Base-by-base conservation (phyloP, 2,113 vertebrate species). In the Pelusios castaneus region DNA sequence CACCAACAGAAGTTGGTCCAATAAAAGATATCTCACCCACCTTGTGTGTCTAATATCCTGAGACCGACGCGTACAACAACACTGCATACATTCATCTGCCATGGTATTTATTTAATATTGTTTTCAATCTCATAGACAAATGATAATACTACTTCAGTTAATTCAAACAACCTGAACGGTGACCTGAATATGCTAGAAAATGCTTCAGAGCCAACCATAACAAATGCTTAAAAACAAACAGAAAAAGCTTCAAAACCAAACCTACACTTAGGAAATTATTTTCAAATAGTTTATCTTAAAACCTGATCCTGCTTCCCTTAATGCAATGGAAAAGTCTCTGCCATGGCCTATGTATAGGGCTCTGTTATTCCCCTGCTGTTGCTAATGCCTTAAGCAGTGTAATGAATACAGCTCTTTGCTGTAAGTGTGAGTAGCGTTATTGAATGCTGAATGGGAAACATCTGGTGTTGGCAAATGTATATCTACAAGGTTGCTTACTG, bases 311-410 rank as follows among this genome's bases (percentile, higher is more conserved):
- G 38, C 24, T 29, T 3, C 38, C 10, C 7, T 78, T 78, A 51
- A 82, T 85, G 60, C 7, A 9, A 2, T 7, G 3, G 56, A 79
- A n/a, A 90, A 87, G 63, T 5, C 7, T 87, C 12, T 77, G 12
- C 31, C 21, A 84, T 29, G 13, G 11, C 17, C 80, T 4, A 0
- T 1, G 1, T 52, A 0, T n/a, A 60, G 8, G 13, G 34, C 82
- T 95, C 91, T 14, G 1, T 83, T 82, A 0, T 1, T 54, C 84
- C 49, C 8, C 51, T n/a, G 56, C 31, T n/a, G 5, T 7, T 84
- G 45, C 13, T 55, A 80, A 0, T 34, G 8, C 82, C 91, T 92
- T 54, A 89, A 95, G 75, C 47, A 10, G 43, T 52, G 27, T 83
- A 16, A 29, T 19, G 41, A 52, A 7, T 43, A 16, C 67, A 22